Evolutionary conservation across 2,113 vertebrate genomes (phyloP).

Genomic region (Ranitomeya variabilis): DNA sequence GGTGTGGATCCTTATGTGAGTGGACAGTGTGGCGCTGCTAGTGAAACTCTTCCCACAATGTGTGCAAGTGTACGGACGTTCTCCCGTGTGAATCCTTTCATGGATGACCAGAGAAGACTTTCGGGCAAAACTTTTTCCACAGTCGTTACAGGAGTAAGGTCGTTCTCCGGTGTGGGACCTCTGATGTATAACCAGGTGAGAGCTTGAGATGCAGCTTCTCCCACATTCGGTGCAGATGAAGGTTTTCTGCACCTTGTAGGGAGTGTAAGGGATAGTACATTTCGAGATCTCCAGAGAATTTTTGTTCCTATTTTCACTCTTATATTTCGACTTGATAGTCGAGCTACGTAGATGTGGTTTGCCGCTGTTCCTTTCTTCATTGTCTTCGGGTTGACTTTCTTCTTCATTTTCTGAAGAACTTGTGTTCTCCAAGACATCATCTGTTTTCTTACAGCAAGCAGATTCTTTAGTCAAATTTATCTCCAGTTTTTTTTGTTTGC

Average conservation of each 20-base stretch:
- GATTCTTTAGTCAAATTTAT: neutral
- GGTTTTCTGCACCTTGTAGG: slow-evolving; percentile 38
- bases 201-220: slow-evolving; percentile 39
- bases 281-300: slow-evolving; percentile 19
- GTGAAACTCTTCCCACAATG: slow-evolving; percentile 52
- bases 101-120: slow-evolving; percentile 46
- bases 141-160: slow-evolving; percentile 38
- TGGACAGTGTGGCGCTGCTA: slow-evolving; percentile 43
- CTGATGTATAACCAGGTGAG: slow-evolving; percentile 49
- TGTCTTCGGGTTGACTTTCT: neutral
- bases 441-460: neutral
- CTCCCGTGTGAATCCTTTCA: slow-evolving; percentile 50
- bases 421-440: neutral
- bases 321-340: slow-evolving; percentile 1
- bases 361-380: neutral
- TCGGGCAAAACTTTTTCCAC: slow-evolving; percentile 53
- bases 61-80: slow-evolving; percentile 41
- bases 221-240: slow-evolving; percentile 51
- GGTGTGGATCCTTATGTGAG: slow-evolving; percentile 45
- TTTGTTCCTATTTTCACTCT: neutral
- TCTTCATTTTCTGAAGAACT: neutral
- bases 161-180: slow-evolving; percentile 51
- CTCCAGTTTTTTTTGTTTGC: neutral
- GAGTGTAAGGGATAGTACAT: slow-evolving; percentile 24
- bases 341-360: slow-evolving; percentile 2